Evolutionary conservation across 2,888 invertebrate genomes (phyloP).

Genomic region (Peribatodes rhomboidaria): DNA sequence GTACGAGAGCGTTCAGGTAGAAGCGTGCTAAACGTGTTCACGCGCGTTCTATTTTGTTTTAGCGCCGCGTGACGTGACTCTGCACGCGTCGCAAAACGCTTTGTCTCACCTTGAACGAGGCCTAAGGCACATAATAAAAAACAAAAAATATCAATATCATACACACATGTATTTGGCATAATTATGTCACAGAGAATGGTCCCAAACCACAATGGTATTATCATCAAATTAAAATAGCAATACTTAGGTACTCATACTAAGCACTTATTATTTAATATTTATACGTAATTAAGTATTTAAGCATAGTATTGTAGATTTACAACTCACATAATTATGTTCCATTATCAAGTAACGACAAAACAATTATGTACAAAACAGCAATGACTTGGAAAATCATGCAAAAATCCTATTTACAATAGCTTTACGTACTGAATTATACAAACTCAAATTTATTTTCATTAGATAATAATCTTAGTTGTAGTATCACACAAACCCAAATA

Average conservation of each 20-base stretch:
- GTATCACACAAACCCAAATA: slow-evolving; percentile 36
- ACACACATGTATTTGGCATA: slow-evolving; percentile 69
- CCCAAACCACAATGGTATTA: slow-evolving; percentile 60
- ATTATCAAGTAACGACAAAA: slow-evolving; percentile 25
- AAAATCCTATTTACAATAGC: slow-evolving; percentile 51
- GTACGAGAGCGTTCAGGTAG: too few relatives aligned
- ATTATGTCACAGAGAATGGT: slow-evolving; percentile 64
- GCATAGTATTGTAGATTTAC: slow-evolving; percentile 9
- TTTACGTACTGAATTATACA: slow-evolving; percentile 42
- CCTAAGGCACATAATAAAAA: too few relatives aligned
- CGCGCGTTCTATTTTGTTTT: too few relatives aligned
- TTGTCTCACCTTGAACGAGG: too few relatives aligned
- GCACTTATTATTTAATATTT: slow-evolving; percentile 11
- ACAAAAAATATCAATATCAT: slow-evolving; percentile 41
- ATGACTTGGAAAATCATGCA: slow-evolving; percentile 43
- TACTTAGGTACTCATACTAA: too few relatives aligned
- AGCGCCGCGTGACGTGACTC: too few relatives aligned
- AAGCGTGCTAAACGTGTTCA: too few relatives aligned
- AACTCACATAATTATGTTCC: slow-evolving; percentile 13
- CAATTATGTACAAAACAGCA: slow-evolving; percentile 38
- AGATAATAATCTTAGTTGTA: slow-evolving; percentile 23
- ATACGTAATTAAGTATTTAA: slow-evolving; percentile 1
- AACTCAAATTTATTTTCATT: slow-evolving; percentile 19
- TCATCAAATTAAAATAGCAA: slow-evolving; percentile 30
- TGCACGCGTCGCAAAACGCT: too few relatives aligned